phyloP scores from a whole-genome alignment of 2,113 vertebrate species.

The Lampris incognitus region DNA sequence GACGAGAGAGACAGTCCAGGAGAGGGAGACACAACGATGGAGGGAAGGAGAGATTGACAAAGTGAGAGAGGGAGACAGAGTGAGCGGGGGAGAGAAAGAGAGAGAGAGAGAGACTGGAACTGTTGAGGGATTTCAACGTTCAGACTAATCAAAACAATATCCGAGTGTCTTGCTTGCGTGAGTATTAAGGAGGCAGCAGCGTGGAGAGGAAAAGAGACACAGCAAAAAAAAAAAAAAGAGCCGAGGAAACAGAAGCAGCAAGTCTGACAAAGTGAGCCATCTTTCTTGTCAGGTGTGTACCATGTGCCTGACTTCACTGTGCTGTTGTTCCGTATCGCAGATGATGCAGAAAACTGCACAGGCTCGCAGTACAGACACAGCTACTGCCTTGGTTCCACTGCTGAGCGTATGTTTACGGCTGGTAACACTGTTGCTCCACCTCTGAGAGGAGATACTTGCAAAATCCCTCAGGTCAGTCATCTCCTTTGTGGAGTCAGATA shows the following conservation, averaged over 20 bases:
- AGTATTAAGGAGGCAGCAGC: constrained; percentile 28
- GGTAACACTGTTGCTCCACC: background rate
- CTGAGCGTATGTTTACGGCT: no score
- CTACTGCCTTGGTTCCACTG: no score
- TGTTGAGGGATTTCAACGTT: constrained; percentile 31
- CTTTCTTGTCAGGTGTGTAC: background rate
- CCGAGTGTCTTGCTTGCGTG: constrained; percentile 22
- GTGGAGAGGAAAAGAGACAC: constrained; percentile 17
- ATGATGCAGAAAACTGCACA: background rate
- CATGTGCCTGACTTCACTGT: background rate
- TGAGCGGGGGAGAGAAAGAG: constrained; percentile 7
- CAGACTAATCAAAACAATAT: constrained; percentile 50
- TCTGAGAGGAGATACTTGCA: background rate
- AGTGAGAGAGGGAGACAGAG: constrained; percentile 10
- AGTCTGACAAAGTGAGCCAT: background rate
- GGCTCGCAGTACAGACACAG: background rate
- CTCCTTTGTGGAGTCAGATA: background rate
- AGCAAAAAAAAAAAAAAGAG: background rate
- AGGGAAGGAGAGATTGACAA: constrained; percentile 2
- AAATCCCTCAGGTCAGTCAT: no score
- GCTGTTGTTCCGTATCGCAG: background rate
- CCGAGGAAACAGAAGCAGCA: background rate
- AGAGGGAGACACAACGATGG: background rate
- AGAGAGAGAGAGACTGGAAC: constrained; percentile 3
- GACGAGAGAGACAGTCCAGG: background rate